Evolutionary conservation across 1,140 invertebrate genomes (phyloP).

Genomic region (Pantala flavescens): DNA sequence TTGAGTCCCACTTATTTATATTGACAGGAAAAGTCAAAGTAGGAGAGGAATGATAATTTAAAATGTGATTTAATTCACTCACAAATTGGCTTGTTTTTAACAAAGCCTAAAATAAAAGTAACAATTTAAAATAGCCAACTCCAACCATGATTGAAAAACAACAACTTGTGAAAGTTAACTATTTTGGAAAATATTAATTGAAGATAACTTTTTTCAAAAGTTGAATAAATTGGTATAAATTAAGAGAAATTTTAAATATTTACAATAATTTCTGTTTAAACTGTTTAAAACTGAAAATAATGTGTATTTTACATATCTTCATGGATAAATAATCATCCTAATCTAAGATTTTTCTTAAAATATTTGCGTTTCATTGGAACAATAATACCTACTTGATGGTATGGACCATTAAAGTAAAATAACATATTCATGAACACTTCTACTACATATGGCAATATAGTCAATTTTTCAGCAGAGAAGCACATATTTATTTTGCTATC

Average conservation of each 20-base stretch:
- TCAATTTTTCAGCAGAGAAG: background rate
- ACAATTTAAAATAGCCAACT: background rate
- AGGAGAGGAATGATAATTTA: background rate
- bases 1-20: conserved; percentile 1
- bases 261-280: background rate
- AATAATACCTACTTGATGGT: background rate
- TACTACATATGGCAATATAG: background rate
- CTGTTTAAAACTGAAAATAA: background rate
- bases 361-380: background rate
- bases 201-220: background rate
- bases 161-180: background rate
- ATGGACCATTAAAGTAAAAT: background rate
- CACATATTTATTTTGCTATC: background rate
- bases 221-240: background rate
- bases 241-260: background rate
- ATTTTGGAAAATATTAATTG: background rate
- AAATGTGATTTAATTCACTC: background rate
- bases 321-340: background rate
- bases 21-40: background rate
- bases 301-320: background rate
- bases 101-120: background rate
- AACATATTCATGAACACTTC: background rate
- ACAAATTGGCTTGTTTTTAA: background rate
- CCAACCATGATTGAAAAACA: background rate
- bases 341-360: background rate